phyloP scores from a whole-genome alignment of 2,113 vertebrate genomes.

The Pollachius pollachius region DNA sequence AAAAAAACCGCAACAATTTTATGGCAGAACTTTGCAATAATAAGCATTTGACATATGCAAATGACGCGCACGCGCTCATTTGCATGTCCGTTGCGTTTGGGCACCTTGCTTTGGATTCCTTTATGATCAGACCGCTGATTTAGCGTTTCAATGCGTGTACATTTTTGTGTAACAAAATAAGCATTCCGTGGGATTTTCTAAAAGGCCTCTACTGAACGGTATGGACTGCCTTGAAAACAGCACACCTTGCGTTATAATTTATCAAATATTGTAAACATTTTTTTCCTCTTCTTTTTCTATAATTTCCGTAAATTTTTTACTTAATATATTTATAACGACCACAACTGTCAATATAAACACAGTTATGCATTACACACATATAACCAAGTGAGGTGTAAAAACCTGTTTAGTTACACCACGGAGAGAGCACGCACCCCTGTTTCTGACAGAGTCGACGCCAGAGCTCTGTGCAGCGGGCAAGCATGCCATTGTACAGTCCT shows the following conservation, averaged over 20 bases:
- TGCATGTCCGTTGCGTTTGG: slow-evolving; percentile 56
- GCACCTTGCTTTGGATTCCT: slow-evolving; percentile 21
- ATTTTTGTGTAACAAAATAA: slow-evolving; percentile 4
- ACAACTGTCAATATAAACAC: not conserved
- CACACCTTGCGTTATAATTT: slow-evolving; percentile 22
- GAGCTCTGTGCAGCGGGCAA: not conserved
- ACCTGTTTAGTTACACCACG: not conserved
- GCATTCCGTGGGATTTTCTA: slow-evolving; percentile 19
- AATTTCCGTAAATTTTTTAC: not conserved
- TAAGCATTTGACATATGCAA: slow-evolving; percentile 63
- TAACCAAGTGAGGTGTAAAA: not conserved
- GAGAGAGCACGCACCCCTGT: not conserved
- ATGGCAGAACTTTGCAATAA: slow-evolving; percentile 24
- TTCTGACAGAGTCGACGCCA: not conserved
- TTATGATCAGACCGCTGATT: slow-evolving; percentile 25
- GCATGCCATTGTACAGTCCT: not conserved
- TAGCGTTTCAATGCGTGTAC: slow-evolving; percentile 39
- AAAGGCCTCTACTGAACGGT: slow-evolving; percentile 67
- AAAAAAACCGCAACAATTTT: not conserved
- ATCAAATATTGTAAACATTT: not conserved
- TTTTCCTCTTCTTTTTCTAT: not conserved
- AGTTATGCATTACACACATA: no score
- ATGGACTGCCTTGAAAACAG: slow-evolving; percentile 20
- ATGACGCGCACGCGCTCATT: slow-evolving; percentile 47
- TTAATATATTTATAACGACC: not conserved